phyloP scores from a whole-genome alignment of 2,113 vertebrate genomes.

The Genyomyrus donnyi region DNA sequence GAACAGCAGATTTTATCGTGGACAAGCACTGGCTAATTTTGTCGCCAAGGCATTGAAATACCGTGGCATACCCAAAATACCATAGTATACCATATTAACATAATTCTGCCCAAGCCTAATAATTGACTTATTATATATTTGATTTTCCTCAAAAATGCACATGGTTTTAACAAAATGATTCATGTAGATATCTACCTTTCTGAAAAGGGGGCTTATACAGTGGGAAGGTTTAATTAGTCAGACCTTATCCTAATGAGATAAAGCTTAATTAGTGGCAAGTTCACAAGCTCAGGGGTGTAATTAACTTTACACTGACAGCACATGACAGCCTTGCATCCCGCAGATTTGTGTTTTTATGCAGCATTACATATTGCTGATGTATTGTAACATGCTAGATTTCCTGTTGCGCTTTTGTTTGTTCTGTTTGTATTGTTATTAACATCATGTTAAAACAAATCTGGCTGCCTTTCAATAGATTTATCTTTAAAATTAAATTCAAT shows the following conservation, averaged over 20 bases:
- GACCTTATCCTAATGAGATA: background rate
- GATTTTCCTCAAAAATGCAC: background rate
- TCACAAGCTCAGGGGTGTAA: constrained; percentile 9
- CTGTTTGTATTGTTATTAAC: background rate
- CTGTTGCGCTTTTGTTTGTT: background rate
- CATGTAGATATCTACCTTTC: background rate
- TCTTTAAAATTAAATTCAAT: background rate
- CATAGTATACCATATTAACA: background rate
- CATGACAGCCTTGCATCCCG: background rate
- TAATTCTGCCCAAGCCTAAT: background rate
- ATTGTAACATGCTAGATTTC: background rate
- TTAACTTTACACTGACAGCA: background rate
- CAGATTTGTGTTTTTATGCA: background rate
- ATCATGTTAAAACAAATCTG: background rate
- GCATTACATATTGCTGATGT: background rate
- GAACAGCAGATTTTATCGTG: background rate
- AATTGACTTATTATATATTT: background rate
- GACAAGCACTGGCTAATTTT: background rate
- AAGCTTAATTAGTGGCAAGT: constrained; percentile 4
- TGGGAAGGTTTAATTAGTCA: constrained; percentile 1
- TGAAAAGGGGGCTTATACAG: background rate
- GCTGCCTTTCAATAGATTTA: constrained; percentile 3
- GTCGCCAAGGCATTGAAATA: background rate
- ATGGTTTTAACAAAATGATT: background rate
- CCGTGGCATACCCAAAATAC: background rate